Evolutionary conservation across 2,113 vertebrate genomes (phyloP).

Genomic region (Carassius auratus): DNA sequence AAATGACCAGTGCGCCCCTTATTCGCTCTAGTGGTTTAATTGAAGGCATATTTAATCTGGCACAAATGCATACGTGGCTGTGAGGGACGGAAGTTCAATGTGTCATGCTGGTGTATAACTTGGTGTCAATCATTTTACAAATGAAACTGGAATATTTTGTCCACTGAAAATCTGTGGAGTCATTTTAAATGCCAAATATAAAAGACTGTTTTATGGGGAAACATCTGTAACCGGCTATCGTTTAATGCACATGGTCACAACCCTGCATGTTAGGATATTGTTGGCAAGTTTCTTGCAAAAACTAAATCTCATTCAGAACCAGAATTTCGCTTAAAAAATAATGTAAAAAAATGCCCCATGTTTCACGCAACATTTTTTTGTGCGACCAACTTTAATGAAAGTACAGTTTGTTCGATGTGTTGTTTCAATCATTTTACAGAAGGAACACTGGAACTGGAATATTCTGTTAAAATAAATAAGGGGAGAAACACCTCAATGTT

Average conservation of each 20-base stretch:
- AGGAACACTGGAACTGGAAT: not conserved
- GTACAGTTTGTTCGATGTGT: not conserved
- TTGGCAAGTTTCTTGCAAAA: not conserved
- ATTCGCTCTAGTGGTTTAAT: not conserved
- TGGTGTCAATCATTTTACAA: constrained; percentile 4
- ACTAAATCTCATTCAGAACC: not conserved
- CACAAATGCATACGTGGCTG: not conserved
- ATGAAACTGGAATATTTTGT: not conserved
- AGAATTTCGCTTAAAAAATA: not conserved
- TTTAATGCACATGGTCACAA: not conserved
- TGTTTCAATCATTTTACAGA: not conserved
- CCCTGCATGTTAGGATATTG: not conserved
- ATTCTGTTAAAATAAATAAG: not conserved
- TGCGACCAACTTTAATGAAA: not conserved
- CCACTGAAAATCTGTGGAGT: not conserved
- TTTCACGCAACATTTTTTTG: not conserved
- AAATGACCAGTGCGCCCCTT: not conserved
- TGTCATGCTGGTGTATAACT: not conserved
- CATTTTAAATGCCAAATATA: not conserved
- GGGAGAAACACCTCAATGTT: not conserved
- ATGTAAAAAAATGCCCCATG: not conserved
- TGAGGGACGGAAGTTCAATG: not conserved
- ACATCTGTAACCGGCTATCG: not conserved
- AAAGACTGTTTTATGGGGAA: not conserved
- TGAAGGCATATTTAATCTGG: not conserved